phyloP scores from a whole-genome alignment of 2,797 vertebrate species.

The Distichodus sexfasciatus region DNA sequence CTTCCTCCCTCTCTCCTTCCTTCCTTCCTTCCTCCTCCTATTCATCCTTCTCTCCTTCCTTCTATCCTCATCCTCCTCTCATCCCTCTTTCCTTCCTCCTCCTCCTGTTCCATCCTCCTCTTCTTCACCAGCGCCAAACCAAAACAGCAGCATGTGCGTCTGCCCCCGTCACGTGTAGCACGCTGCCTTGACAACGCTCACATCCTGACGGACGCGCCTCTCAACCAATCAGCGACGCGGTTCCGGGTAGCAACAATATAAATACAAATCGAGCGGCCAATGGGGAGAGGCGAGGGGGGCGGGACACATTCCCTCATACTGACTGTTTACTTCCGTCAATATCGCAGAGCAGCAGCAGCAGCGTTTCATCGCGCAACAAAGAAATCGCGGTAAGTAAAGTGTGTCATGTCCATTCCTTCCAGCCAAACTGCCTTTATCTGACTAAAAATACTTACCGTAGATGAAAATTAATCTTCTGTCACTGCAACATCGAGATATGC shows the following conservation, averaged over 20 bases:
- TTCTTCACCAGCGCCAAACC: slow-evolving; percentile 42
- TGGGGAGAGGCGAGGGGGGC: slow-evolving; percentile 31
- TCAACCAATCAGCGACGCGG: slow-evolving; percentile 48
- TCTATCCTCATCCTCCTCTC: too few relatives aligned
- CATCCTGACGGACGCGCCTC: slow-evolving; percentile 35
- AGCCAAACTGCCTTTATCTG: too few relatives aligned
- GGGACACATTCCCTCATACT: slow-evolving; percentile 24
- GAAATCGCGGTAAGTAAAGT: slow-evolving; percentile 39
- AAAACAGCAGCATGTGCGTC: slow-evolving; percentile 57
- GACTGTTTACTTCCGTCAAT: slow-evolving; percentile 65
- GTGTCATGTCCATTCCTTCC: too few relatives aligned
- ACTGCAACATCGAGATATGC: too few relatives aligned
- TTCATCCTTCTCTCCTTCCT: too few relatives aligned
- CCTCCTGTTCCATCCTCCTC: slow-evolving; percentile 1
- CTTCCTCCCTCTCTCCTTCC: not conserved
- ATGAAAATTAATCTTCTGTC: too few relatives aligned
- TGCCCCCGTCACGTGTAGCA: slow-evolving; percentile 52
- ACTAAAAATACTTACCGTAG: too few relatives aligned
- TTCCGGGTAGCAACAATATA: slow-evolving; percentile 59
- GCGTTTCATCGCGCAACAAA: slow-evolving; percentile 44
- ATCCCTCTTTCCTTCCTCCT: too few relatives aligned
- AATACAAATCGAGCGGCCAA: slow-evolving; percentile 50
- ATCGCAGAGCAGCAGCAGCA: slow-evolving; percentile 40
- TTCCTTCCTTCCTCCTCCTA: slow-evolving; percentile 4
- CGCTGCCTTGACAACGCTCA: slow-evolving; percentile 40